phyloP scores from a whole-genome alignment of 2,888 invertebrate genomes.

The Diarsia brunnea region DNA sequence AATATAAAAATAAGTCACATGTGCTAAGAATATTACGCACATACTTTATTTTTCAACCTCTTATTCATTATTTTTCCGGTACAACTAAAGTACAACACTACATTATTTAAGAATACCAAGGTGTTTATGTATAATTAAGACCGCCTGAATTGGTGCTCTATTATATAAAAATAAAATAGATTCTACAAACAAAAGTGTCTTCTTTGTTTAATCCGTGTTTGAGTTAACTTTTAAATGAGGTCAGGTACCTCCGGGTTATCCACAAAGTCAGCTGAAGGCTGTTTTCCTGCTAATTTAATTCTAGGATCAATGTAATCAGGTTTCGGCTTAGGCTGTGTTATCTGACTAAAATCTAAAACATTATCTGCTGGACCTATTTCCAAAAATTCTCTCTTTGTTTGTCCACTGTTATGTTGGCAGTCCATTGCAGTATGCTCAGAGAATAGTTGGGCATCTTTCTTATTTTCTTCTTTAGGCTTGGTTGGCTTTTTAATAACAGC shows the following conservation, averaged over 20 bases:
- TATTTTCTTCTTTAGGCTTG: slow-evolving; percentile 42
- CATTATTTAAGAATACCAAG: not conserved
- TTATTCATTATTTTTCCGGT: slow-evolving; percentile 20
- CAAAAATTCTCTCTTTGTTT: slow-evolving; percentile 89
- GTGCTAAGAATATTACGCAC: not conserved
- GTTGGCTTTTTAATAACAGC: slow-evolving; percentile 73
- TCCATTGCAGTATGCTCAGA: slow-evolving; percentile 71
- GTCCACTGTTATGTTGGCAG: slow-evolving; percentile 69
- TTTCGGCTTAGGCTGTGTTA: slow-evolving; percentile 74
- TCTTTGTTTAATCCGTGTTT: not conserved
- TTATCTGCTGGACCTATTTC: slow-evolving; percentile 91
- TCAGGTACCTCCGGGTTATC: slow-evolving; percentile 93
- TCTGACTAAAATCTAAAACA: slow-evolving; percentile 91
- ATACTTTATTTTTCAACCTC: slow-evolving; percentile 24
- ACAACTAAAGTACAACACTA: slow-evolving; percentile 32
- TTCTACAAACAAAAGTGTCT: not conserved
- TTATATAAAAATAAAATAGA: slow-evolving; percentile 13
- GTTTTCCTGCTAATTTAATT: slow-evolving; percentile 80
- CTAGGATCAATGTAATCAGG: slow-evolving; percentile 76
- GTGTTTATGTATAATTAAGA: slow-evolving; percentile 21
- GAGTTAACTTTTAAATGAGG: slow-evolving; percentile 84
- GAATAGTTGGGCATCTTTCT: slow-evolving; percentile 64
- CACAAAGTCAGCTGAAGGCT: slow-evolving; percentile 84
- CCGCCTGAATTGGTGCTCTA: slow-evolving; percentile 44
- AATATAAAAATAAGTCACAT: slow-evolving; percentile 19